Percentiles rank a stretch among this genome's conserved stretches.
These are phyloP conservation scores for Cottus gobio DNA, from an alignment of 2,113 vertebrate genomes.

Conservation along the genomic window DNA sequence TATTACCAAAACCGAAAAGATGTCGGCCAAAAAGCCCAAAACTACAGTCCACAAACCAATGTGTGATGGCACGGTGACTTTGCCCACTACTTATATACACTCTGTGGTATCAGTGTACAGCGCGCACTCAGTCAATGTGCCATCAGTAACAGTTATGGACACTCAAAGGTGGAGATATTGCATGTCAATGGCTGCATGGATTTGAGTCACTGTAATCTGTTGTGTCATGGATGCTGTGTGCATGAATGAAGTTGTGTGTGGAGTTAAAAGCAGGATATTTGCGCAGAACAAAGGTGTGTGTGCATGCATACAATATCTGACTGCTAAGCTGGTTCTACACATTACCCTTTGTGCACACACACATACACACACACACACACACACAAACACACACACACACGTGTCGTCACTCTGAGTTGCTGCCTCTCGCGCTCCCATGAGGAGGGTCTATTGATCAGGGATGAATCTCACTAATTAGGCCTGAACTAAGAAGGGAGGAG, in stretches of 20 bases:
- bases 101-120: not conserved
- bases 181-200: not conserved
- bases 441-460: conserved; percentile 78
- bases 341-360: conserved; percentile 32
- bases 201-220: not conserved
- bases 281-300: conserved; percentile 14
- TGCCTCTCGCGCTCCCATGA: conserved; percentile 51
- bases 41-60: not conserved
- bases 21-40: not conserved
- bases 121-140: not conserved
- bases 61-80: not conserved
- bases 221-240: not conserved
- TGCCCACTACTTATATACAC: too few species aligned
- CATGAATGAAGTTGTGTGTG: not conserved
- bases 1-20: not conserved
- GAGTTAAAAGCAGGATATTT: conserved; percentile 14
- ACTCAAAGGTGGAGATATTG: not conserved
- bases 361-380: conserved; percentile 3
- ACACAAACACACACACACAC: conserved; percentile 25
- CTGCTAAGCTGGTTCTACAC: conserved; percentile 4
- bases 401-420: conserved; percentile 25
- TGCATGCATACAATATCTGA: conserved; percentile 20
- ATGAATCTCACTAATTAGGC: conserved; percentile 79
- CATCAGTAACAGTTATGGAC: too few species aligned
- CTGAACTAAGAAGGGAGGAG: conserved; percentile 40